A percentile compares a stretch with the other conserved stretches of the same genome.
Evolutionary conservation across 2,113 vertebrate genomes (phyloP).

Genomic region (Vireo altiloquus): DNA sequence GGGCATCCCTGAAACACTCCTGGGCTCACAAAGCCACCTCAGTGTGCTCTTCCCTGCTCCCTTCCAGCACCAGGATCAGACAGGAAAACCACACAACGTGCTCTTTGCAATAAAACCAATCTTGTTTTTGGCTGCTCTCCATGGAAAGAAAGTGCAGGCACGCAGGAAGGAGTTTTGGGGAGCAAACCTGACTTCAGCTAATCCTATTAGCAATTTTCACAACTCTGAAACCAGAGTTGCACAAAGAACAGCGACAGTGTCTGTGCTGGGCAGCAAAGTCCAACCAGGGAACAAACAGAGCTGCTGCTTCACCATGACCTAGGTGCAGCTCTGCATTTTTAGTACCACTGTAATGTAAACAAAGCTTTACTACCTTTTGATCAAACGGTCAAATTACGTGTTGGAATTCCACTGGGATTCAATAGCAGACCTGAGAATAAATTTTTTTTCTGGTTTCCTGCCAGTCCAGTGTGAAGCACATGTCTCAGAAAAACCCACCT

Average conservation of each 20-base stretch:
- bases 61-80: background rate
- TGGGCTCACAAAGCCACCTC: background rate
- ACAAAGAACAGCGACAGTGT: background rate
- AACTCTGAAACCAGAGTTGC: background rate
- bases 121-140: background rate
- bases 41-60: background rate
- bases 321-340: background rate
- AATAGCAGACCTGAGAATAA: background rate
- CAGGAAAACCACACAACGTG: fast-evolving
- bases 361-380: background rate
- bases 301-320: fast-evolving
- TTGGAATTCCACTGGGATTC: background rate
- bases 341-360: background rate
- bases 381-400: background rate
- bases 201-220: background rate
- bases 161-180: background rate
- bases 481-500: background rate
- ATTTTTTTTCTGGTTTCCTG: background rate
- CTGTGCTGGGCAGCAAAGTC: background rate
- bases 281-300: background rate
- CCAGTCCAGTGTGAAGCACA: background rate
- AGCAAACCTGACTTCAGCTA: background rate
- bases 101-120: background rate
- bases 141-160: background rate
- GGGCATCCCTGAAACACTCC: background rate